Evolutionary conservation across 2,888 invertebrate genomes (phyloP), one percentile per base, ranked within the genome.

Genomic region (Rotaria macrura): DNA sequence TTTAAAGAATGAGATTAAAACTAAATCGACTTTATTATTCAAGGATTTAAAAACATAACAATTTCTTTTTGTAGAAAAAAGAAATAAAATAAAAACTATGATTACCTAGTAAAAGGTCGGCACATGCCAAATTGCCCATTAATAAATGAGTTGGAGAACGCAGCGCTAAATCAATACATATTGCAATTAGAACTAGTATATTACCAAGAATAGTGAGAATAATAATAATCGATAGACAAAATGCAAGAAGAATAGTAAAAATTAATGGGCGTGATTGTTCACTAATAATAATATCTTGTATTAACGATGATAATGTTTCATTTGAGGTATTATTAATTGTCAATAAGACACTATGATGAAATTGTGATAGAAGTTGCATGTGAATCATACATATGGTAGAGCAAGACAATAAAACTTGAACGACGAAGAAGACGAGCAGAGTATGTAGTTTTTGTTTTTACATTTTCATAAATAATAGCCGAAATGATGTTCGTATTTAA

Each of bases 111-210:
- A 94, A 90, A 49, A 94, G 90, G 88, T 94, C 94, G 2, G 94
- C 94, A 0, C 92, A 91, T 0, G 94, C 94, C 87, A 94, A 89
- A 87, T 94, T 94, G 3, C 93, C 93, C n/a, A 94, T 92, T 87
- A 94, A 93, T 88, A 93, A 93, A 89, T 94, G 93, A 6, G 93
- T 93, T 0, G 94, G 93, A 84, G 90, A 91, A 49, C 92, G 89
- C 85, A 92, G 89, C 87, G 91, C 91, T 17, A 90, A 89, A 87
- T 92, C 91, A 83, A 91, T 89, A 86, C 90, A 90, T 7, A 92
- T 92, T 0, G 92, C 92, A 74, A 92, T 87, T 49, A 92, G 89
- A n/a, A 92, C 92, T n/a, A 92, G 88, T 29, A 92, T 89, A 88
- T 92, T 92, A 10, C 92, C 92, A 65, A 89, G 88, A 54, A 92